Conservation (phyloP, 37 sponge, comb jelly and placozoan genomes). For the Haliclona indistincta region DNA sequence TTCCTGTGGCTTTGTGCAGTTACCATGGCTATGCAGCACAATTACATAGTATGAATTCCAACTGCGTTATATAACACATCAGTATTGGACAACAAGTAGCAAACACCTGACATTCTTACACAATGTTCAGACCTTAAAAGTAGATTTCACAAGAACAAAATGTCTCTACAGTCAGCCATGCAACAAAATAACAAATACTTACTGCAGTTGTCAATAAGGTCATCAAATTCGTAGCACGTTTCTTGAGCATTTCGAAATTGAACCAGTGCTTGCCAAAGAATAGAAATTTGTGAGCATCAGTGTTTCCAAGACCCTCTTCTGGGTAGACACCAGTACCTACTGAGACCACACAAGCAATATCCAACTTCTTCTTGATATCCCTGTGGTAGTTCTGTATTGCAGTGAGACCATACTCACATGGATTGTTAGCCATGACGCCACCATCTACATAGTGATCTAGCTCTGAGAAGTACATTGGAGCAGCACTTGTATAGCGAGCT, state of each 20-base stretch:
- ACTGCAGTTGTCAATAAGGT: constrained; percentile 17
- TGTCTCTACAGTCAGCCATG: too few relatives aligned
- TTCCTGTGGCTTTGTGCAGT: too few relatives aligned
- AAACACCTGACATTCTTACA: too few relatives aligned
- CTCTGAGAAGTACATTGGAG: constrained; percentile 5
- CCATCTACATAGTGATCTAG: constrained; percentile 6
- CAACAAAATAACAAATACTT: too few relatives aligned
- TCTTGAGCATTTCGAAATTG: constrained; percentile 20
- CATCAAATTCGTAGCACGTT: constrained; percentile 1
- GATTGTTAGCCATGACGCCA: constrained; percentile 3
- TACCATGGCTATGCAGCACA: too few relatives aligned
- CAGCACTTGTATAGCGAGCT: not conserved
- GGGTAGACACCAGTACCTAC: constrained; percentile 50
- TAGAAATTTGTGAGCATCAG: constrained; percentile 41
- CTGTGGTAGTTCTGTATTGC: constrained; percentile 56
- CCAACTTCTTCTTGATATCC: constrained; percentile 22
- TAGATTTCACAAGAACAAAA: too few relatives aligned
- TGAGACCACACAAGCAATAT: constrained; percentile 45
- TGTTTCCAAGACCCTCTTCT: constrained; percentile 8
- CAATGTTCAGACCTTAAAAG: too few relatives aligned
- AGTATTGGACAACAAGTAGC: too few relatives aligned
- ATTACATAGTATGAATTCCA: too few relatives aligned
- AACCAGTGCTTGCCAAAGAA: constrained; percentile 46
- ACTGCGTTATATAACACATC: too few relatives aligned
- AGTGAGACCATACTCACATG: constrained; percentile 54